A percentile compares a stretch with the other conserved stretches of the same genome.
Conservation (phyloP, 2,888 invertebrate species). For the Psococerastis gibbosa region DNA sequence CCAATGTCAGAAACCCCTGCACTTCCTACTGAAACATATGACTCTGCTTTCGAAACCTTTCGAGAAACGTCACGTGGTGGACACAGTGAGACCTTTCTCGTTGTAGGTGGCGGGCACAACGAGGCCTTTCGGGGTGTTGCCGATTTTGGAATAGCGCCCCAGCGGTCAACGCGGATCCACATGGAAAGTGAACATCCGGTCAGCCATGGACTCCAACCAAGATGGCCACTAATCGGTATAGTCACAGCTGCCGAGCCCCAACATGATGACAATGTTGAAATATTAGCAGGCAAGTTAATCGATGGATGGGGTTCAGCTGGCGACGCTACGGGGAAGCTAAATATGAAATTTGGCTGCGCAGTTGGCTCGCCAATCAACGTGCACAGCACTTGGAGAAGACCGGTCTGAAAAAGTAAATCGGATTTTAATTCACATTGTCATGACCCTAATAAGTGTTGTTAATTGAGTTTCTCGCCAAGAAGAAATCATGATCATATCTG, state of each 20-base stretch:
- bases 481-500: too few relatives aligned
- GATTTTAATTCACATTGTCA: neutral
- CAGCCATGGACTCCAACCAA: slow-evolving; percentile 42
- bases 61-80: slow-evolving; percentile 11
- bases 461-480: too few relatives aligned
- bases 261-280: slow-evolving; percentile 24
- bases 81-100: slow-evolving; percentile 13
- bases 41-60: slow-evolving; percentile 3
- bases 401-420: slow-evolving; percentile 18
- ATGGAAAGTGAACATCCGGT: slow-evolving; percentile 37
- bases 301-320: neutral
- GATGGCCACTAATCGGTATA: slow-evolving; percentile 24
- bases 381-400: slow-evolving; percentile 33
- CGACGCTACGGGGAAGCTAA: slow-evolving; percentile 30
- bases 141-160: slow-evolving; percentile 10
- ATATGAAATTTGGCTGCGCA: slow-evolving; percentile 35
- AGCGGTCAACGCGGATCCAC: slow-evolving; percentile 32
- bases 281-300: neutral
- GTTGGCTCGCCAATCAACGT: slow-evolving; percentile 30
- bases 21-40: slow-evolving; percentile 17
- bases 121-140: slow-evolving; percentile 14
- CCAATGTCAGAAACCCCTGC: slow-evolving; percentile 27
- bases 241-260: slow-evolving; percentile 27
- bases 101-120: slow-evolving; percentile 11
- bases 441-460: too few relatives aligned